Conservation (phyloP, 1,140 invertebrate genomes). For the Drosophila parvula region DNA sequence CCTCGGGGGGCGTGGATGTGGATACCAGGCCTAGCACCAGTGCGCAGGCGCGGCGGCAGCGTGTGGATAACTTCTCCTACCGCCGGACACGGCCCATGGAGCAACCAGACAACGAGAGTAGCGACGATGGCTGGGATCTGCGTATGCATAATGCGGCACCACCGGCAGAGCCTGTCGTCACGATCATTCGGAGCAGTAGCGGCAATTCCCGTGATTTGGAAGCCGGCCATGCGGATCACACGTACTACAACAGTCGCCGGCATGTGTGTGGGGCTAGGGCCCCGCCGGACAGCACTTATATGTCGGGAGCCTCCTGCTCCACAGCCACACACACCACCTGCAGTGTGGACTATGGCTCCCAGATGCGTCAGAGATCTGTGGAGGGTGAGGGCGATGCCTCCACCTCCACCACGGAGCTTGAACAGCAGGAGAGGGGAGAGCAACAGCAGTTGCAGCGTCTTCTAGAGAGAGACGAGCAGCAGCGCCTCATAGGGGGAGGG, state of each 20-base stretch:
- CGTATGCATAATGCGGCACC: conserved; percentile 53
- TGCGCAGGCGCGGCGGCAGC: conserved; percentile 59
- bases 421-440: not conserved
- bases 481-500: not conserved
- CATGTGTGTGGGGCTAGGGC: not conserved
- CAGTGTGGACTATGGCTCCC: conserved; percentile 61
- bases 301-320: conserved; percentile 52
- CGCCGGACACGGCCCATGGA: conserved; percentile 27
- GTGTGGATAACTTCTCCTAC: conserved; percentile 25
- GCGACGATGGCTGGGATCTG: conserved; percentile 71
- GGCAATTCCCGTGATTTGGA: conserved; percentile 13
- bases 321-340: conserved; percentile 69
- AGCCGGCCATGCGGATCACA: conserved; percentile 59
- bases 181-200: conserved; percentile 3
- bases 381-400: conserved; percentile 13
- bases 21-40: conserved; percentile 69
- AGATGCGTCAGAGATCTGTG: conserved; percentile 13
- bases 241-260: conserved; percentile 59
- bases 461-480: not conserved
- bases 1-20: conserved; percentile 50
- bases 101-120: conserved; percentile 56
- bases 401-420: conserved; percentile 12
- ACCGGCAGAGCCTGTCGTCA: conserved; percentile 3
- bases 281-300: conserved; percentile 38
- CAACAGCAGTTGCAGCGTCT: conserved; percentile 1